Percentiles rank a stretch among this genome's conserved stretches.
Conservation (phyloP, 2,888 invertebrate genomes). For the Harpalus rufipes region DNA sequence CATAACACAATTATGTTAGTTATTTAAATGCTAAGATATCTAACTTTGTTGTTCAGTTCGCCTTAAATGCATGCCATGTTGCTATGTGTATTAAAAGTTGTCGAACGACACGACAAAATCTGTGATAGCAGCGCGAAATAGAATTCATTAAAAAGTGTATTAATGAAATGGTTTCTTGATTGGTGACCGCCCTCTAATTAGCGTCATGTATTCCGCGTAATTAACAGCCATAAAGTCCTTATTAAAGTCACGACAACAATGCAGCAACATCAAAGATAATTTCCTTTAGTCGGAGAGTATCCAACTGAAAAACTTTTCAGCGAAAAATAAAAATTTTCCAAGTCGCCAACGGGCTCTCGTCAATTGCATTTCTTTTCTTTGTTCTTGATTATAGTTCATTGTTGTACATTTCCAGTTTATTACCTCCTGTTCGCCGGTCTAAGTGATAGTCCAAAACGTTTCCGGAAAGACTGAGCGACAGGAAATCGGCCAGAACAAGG, state of each 20-base stretch:
- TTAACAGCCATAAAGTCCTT: background rate
- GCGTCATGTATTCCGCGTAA: constrained; percentile 5
- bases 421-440: constrained; percentile 34
- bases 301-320: constrained; percentile 41
- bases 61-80: too few species aligned
- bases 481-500: background rate
- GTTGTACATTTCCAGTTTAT: constrained; percentile 60
- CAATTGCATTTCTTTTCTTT: constrained; percentile 52
- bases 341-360: constrained; percentile 38
- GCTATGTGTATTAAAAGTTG: too few species aligned
- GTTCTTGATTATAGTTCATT: constrained; percentile 55
- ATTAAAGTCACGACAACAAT: constrained; percentile 13
- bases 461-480: constrained; percentile 6
- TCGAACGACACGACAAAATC: too few species aligned
- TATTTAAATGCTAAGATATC: too few species aligned
- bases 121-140: too few species aligned
- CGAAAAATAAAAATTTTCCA: constrained; percentile 42
- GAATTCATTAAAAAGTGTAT: too few species aligned
- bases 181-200: background rate
- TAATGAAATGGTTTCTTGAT: background rate
- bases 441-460: constrained; percentile 51
- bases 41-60: too few species aligned
- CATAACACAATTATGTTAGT: too few species aligned
- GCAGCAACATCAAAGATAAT: constrained; percentile 43
- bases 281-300: constrained; percentile 22